Evolutionary conservation across 2,888 invertebrate species (phyloP).

Genomic region (Acanthosepion pharaonis): DNA sequence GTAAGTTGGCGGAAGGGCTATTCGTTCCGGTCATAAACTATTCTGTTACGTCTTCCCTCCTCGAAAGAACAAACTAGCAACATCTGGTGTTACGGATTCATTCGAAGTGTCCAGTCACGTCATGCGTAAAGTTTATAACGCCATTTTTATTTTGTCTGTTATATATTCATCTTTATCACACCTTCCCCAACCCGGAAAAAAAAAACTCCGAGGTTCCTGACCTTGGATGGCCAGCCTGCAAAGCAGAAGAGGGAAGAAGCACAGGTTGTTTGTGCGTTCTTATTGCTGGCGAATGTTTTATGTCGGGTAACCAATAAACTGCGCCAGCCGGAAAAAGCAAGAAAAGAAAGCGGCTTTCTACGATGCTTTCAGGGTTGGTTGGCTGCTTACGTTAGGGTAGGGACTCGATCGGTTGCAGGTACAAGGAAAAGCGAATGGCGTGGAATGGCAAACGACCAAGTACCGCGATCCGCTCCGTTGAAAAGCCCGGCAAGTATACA

Average conservation of each 20-base stretch:
- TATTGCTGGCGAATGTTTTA: background rate
- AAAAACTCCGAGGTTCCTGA: too few species aligned
- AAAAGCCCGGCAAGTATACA: background rate
- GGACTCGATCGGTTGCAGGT: background rate
- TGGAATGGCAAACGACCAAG: background rate
- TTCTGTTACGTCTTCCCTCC: background rate
- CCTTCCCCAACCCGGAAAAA: too few species aligned
- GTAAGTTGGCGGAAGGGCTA: background rate
- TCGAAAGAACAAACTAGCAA: too few species aligned
- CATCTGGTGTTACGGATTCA: too few species aligned
- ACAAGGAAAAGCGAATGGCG: background rate
- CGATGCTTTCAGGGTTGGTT: background rate
- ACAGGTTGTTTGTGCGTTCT: background rate
- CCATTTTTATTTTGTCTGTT: too few species aligned
- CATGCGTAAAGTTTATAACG: too few species aligned
- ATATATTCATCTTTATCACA: too few species aligned
- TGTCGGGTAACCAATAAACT: conserved; percentile 10
- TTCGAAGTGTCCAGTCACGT: too few species aligned
- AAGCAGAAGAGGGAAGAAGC: background rate
- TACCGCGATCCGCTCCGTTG: background rate
- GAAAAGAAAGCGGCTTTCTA: background rate
- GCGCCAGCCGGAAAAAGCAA: background rate
- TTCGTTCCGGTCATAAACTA: background rate
- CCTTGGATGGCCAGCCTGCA: background rate
- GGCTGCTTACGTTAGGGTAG: background rate